A percentile compares a stretch with the other conserved stretches of the same genome.
These are phyloP conservation scores for Helicolenus hilgendorfi DNA, from an alignment of 2,797 vertebrate genomes.

Conservation along the genomic window DNA sequence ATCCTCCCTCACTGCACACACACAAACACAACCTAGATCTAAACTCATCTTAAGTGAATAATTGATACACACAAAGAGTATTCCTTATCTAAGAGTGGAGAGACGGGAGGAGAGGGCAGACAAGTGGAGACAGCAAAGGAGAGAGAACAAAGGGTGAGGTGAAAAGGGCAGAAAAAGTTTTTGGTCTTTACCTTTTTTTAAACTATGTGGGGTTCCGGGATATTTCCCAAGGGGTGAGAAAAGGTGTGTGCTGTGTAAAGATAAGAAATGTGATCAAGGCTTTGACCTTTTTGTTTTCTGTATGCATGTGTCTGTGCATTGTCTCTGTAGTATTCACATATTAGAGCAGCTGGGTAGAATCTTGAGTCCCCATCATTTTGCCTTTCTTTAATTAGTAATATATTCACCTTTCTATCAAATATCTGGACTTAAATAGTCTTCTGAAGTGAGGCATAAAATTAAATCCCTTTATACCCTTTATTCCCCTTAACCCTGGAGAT, in stretches of 20 bases:
- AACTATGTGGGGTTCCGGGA: slow-evolving; percentile 8
- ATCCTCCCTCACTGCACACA: background rate
- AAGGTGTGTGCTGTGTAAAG: slow-evolving; percentile 24
- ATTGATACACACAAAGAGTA: slow-evolving; percentile 31
- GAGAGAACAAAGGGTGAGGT: slow-evolving; percentile 23
- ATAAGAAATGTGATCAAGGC: slow-evolving; percentile 24
- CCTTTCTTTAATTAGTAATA: slow-evolving; percentile 47
- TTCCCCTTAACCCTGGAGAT: slow-evolving; percentile 49
- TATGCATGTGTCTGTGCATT: background rate
- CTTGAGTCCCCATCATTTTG: background rate
- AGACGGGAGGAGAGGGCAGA: slow-evolving; percentile 3
- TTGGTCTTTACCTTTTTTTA: slow-evolving; percentile 10
- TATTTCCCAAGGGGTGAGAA: slow-evolving; percentile 4
- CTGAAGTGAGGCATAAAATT: slow-evolving; percentile 65
- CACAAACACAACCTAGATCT: slow-evolving; percentile 10
- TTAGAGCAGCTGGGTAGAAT: background rate
- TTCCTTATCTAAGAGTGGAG: slow-evolving; percentile 27
- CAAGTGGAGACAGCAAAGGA: background rate
- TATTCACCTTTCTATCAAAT: slow-evolving; percentile 57
- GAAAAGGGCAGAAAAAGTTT: slow-evolving; percentile 4
- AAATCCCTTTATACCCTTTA: slow-evolving; percentile 67
- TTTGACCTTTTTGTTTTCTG: background rate
- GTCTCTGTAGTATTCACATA: background rate
- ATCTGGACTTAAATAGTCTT: slow-evolving; percentile 51
- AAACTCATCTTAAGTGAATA: slow-evolving; percentile 39